Evolutionary conservation across 2,888 invertebrate genomes (phyloP), one percentile per base, ranked within the genome.

Genomic region (Ptychoptera contaminata): DNA sequence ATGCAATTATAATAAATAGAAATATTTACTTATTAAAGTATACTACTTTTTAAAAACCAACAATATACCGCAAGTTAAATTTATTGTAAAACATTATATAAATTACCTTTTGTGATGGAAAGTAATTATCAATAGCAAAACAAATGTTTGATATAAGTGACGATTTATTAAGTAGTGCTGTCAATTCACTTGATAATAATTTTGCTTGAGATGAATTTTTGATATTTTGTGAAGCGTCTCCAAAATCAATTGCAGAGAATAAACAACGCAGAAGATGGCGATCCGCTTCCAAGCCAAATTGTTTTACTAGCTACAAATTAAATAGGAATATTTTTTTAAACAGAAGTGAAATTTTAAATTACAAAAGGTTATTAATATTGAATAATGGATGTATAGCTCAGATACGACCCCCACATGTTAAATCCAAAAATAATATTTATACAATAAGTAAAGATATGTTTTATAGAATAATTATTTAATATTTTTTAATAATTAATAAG

Each of bases 261-360:
- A 94, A 79, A 72, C 87, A 87, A 75, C 87, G 88, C 74, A 92
- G 79, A 68, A 91, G 79, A 76, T 93, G 91, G 73, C 91, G 82
- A 75, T 93, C 92, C 71, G 92, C 92, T 79, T 93, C 92, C 73
- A 88, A 78, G 70, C 93, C 93, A 79, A 90, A 85, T 65, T 80
- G 76, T 72, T 77, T 77, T 62, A 91, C 82, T 70, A 92, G 76
- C 92, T 93, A 69, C 49, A 63, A 63, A 59, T 55, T 7, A 32
- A 32, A 11, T 7, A 32, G 9, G 8, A 32, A 11, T 32, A 3
- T 7, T 9, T 32, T 32, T 5, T 23, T 5, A 23, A 23, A 3
- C 23, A 23, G 7, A 7, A 5, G 23, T 23, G 23, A 5, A 5
- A 23, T 23, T 23, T 23, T 23, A 23, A 23, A 23, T n/a, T n/a